Base-by-base conservation (phyloP, 2,797 vertebrate species). In the Hippocampus kuda region DNA sequence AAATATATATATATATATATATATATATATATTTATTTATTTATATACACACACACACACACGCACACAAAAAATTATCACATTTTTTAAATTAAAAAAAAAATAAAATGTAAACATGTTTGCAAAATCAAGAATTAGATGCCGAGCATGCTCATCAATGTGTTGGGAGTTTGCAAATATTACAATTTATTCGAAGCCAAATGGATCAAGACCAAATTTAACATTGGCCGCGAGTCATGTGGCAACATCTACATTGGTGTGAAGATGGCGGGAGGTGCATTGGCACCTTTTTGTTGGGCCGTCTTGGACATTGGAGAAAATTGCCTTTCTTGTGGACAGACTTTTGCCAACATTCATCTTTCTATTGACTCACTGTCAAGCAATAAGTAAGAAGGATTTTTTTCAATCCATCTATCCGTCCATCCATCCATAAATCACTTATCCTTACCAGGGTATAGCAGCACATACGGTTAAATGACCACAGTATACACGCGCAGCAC, bases 381-480 rank as follows among this genome's bases (percentile, higher is more conserved):
- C 73, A 68, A 84, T 78, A 69, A 80, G 59, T 73, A 56, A 77
- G 77, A 75, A 85, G 80, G 76, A 85, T 82, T 80, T 83, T 57
- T 57, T 76, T 66, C 49, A 68, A 38, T 38, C 34, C 34, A 38
- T 38, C 34, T 38, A 8, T 38, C 34, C 34, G 34, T 38, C 34
- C 1, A 38, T 38, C 34, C 1, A 38, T 38, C 34, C 34, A 38
- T 38, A 38, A 38, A 38, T 38, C 34, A 38, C 34, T 38, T 38
- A 6, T 34, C 34, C 34, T 38, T 7, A 38, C 34, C 6, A 38
- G 34, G 34, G 34, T 38, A 38, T 38, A 38, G 34, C 34, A 74
- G 76, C 64, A 74, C 65, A 38, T 38, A 67, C 9, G 72, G 61
- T 30, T 60, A 51, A 44, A 74, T 70, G 59, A 78, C 41, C 30